phyloP scores from a whole-genome alignment of 2,113 vertebrate genomes.

The Phylloscopus trochilus region DNA sequence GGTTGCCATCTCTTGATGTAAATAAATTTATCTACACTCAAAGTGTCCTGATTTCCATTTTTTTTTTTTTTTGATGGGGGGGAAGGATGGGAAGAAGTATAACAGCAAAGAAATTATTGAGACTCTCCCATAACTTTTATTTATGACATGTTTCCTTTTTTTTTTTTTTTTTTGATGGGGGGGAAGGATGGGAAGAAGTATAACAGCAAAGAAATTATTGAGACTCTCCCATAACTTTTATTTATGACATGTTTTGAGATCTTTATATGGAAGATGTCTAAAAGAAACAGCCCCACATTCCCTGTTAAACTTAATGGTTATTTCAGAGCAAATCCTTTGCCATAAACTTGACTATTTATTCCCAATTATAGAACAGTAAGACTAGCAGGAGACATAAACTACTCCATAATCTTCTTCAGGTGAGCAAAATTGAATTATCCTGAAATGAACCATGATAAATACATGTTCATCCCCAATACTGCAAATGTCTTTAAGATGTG shows the following conservation, averaged over 20 bases:
- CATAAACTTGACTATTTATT: not conserved
- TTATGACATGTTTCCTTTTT: too few species aligned
- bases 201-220: not conserved
- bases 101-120: too few species aligned
- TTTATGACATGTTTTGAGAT: not conserved
- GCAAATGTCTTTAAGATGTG: not conserved
- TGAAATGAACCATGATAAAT: too few species aligned
- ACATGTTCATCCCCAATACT: not conserved
- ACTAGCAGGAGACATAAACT: not conserved
- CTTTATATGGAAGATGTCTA: not conserved
- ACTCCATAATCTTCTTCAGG: not conserved
- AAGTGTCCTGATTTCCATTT: too few species aligned
- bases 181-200: rapidly evolving
- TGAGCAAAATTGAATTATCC: not conserved
- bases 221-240: not conserved
- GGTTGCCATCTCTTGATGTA: not conserved
- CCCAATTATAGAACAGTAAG: not conserved
- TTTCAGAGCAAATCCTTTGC: not conserved
- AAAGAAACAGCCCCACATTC: not conserved
- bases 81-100: too few species aligned
- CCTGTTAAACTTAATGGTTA: not conserved
- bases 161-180: too few species aligned
- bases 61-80: too few species aligned
- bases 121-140: too few species aligned
- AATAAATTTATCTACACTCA: not conserved